Percentiles rank a stretch among this genome's conserved stretches.
Evolutionary conservation across 2,113 vertebrate species (phyloP).

Genomic region (mouse (Mus musculus)): GRCm39 chr12:12567001-12567500

Average conservation of each 20-base stretch:
- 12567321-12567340: not conserved
- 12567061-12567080: not conserved
- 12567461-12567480: not conserved
- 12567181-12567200: not conserved
- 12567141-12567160: not conserved
- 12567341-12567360: not conserved
- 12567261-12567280: not conserved
- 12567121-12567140: not conserved
- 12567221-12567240: not conserved
- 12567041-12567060: not conserved
- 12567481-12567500: not conserved
- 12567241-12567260: not conserved
- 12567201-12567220: not conserved
- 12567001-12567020: not conserved
- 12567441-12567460: not conserved
- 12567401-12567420: not conserved
- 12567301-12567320: not conserved
- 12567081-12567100: not conserved
- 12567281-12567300: not conserved
- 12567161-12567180: not conserved
- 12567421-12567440: not conserved
- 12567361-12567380: not conserved
- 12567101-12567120: not conserved
- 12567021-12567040: not conserved
- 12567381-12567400: not conserved